Percentiles rank a stretch among this genome's conserved stretches.
Conservation (phyloP, 2,797 vertebrate species). For the Poliocrania exsul region DNA sequence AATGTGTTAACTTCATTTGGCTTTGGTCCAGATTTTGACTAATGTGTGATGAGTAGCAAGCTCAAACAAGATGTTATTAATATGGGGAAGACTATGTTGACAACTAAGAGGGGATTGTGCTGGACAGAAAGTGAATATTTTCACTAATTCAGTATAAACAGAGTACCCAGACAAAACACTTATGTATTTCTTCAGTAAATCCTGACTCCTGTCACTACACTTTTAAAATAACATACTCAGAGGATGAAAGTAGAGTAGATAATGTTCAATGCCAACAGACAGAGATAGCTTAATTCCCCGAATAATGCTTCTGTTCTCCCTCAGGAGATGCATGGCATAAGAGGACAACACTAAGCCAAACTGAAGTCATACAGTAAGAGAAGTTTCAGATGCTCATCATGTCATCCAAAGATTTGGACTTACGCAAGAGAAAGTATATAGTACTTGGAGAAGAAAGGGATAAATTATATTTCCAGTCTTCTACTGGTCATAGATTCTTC, state of each 20-base stretch:
- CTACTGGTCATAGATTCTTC: neutral
- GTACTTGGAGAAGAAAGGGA: neutral
- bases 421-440: neutral
- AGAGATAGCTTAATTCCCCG: neutral
- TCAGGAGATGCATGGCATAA: neutral
- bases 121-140: neutral
- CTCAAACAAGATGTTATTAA: neutral
- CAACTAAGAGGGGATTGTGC: neutral
- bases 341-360: neutral
- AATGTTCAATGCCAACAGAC: neutral
- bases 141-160: neutral
- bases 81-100: neutral
- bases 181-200: neutral
- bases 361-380: neutral
- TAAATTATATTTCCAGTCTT: neutral
- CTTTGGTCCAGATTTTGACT: neutral
- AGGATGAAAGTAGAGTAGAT: neutral
- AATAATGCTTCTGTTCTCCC: neutral
- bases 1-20: conserved; percentile 1
- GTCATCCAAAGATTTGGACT: neutral
- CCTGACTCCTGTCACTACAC: neutral
- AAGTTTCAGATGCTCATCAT: neutral
- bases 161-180: neutral
- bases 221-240: neutral
- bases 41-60: neutral